Percentiles rank a stretch among this genome's conserved stretches.
Conservation (phyloP, 2,888 invertebrate genomes). For the Thumatha senex region DNA sequence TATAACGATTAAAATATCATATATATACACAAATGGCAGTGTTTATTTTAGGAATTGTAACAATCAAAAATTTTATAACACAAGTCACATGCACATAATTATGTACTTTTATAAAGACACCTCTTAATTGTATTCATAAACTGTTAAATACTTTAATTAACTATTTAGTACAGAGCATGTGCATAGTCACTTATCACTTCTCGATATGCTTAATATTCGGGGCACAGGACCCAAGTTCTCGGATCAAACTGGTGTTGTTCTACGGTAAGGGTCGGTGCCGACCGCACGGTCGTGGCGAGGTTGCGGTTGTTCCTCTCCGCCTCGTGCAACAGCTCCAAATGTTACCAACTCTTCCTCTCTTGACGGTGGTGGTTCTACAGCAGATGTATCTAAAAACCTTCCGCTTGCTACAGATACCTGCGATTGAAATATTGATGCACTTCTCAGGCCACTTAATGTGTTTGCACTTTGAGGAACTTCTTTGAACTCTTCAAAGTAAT, state of each 20-base stretch:
- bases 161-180: constrained; percentile 57
- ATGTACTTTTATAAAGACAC: constrained; percentile 68
- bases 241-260: constrained; percentile 85
- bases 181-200: constrained; percentile 72
- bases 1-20: constrained; percentile 8
- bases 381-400: constrained; percentile 87
- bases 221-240: constrained; percentile 48
- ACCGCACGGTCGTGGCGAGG: constrained; percentile 73
- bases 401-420: constrained; percentile 86
- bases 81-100: constrained; percentile 55
- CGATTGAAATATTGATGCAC: constrained; percentile 78
- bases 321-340: constrained; percentile 85
- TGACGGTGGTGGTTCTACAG: constrained; percentile 85
- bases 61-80: constrained; percentile 74
- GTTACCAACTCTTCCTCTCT: constrained; percentile 88
- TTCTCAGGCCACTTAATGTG: constrained; percentile 72
- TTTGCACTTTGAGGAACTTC: constrained; percentile 81
- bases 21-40: constrained; percentile 76
- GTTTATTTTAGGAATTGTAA: constrained; percentile 79
- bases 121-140: constrained; percentile 48
- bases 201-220: constrained; percentile 76
- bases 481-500: constrained; percentile 82
- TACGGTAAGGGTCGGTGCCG: constrained; percentile 80
- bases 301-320: constrained; percentile 51
- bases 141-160: constrained; percentile 49